A percentile compares a stretch with the other conserved stretches of the same genome.
These are phyloP conservation scores for Tinamus major DNA, from an alignment of 2,797 vertebrate genomes.

Conservation along the genomic window DNA sequence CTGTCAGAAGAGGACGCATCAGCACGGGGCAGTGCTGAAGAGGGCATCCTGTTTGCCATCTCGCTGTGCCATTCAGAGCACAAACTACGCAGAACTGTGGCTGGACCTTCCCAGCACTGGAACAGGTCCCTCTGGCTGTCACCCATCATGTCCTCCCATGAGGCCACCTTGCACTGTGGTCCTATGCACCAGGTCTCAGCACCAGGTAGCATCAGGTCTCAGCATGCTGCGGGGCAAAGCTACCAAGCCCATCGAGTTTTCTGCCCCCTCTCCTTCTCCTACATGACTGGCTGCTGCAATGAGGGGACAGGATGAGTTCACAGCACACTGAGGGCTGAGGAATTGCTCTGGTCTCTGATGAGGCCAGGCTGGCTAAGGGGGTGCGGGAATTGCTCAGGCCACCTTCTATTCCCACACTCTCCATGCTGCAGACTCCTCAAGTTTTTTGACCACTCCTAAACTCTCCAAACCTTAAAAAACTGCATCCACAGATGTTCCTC, in stretches of 20 bases:
- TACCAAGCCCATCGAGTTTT: background rate
- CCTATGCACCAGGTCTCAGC: background rate
- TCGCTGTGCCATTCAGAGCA: background rate
- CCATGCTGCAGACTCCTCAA: background rate
- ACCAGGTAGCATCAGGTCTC: background rate
- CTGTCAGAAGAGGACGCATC: background rate
- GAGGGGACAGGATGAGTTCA: background rate
- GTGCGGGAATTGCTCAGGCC: background rate
- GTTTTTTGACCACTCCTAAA: background rate
- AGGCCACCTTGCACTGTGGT: background rate
- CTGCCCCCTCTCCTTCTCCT: background rate
- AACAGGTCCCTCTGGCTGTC: background rate
- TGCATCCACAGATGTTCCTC: background rate
- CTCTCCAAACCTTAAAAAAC: background rate
- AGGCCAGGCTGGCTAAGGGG: background rate
- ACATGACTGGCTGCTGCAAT: background rate
- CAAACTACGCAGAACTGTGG: background rate
- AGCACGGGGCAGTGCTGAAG: background rate
- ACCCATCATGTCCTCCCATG: rapidly evolving
- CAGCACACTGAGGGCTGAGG: rapidly evolving
- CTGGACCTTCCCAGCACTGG: background rate
- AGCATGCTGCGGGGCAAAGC: background rate
- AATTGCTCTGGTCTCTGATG: background rate
- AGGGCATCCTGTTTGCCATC: background rate
- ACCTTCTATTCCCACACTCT: background rate